Conservation (phyloP, 2,888 invertebrate genomes). For the Nomada flava region DNA sequence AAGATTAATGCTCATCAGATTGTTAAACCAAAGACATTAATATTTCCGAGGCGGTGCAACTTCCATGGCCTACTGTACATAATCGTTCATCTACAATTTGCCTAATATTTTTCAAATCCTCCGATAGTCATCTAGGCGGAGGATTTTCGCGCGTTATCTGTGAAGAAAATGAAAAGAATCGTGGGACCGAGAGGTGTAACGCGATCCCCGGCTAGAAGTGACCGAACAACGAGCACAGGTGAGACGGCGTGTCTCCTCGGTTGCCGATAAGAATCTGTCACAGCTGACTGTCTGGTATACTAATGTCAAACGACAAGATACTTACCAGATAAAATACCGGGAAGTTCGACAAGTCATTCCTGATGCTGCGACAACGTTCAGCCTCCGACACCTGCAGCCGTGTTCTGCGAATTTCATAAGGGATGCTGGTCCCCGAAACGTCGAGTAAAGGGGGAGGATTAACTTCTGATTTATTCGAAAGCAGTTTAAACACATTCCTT, state of each 20-base stretch:
- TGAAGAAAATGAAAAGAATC: slow-evolving; percentile 16
- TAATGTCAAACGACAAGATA: slow-evolving; percentile 80
- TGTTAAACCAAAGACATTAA: too few species aligned
- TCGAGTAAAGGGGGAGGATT: neutral
- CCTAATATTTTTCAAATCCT: neutral
- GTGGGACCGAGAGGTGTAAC: slow-evolving; percentile 29
- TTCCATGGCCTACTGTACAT: too few species aligned
- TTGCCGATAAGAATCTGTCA: slow-evolving; percentile 81
- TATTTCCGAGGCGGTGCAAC: too few species aligned
- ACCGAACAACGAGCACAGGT: slow-evolving; percentile 70
- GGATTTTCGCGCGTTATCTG: neutral
- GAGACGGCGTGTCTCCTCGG: slow-evolving; percentile 81
- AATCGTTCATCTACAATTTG: neutral
- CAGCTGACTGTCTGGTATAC: slow-evolving; percentile 70
- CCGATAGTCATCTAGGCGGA: neutral
- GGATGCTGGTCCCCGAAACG: neutral
- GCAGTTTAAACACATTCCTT: neutral
- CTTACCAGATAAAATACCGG: slow-evolving; percentile 80
- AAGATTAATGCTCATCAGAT: too few species aligned
- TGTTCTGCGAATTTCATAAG: slow-evolving; percentile 18
- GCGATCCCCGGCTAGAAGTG: slow-evolving; percentile 69
- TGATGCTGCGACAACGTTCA: slow-evolving; percentile 58
- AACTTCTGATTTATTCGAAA: neutral
- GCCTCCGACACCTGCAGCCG: slow-evolving; percentile 49
- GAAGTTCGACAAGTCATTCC: slow-evolving; percentile 74